Conservation (phyloP, 2,888 invertebrate genomes). For the Nineta flava region DNA sequence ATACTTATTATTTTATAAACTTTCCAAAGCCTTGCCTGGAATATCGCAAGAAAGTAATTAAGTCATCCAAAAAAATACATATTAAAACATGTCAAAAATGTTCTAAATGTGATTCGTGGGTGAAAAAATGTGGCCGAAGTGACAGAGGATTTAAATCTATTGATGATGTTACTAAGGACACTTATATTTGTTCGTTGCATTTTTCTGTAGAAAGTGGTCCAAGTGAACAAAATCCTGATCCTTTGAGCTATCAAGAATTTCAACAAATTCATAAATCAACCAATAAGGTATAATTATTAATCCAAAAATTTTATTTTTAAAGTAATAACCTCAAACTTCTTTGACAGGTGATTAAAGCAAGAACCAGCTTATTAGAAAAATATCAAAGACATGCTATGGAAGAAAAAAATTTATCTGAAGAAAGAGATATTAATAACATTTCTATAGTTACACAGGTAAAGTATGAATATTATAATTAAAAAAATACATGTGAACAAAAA, state of each 20-base stretch:
- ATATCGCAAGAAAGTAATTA: constrained; percentile 11
- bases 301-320: too few relatives aligned
- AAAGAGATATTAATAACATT: constrained; percentile 6
- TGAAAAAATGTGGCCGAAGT: constrained; percentile 5
- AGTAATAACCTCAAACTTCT: constrained; percentile 9
- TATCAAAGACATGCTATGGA: constrained; percentile 9
- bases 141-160: constrained; percentile 6
- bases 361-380: constrained; percentile 9
- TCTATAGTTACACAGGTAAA: constrained; percentile 6
- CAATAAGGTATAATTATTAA: constrained; percentile 9
- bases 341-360: constrained; percentile 9
- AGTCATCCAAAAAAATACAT: constrained; percentile 10
- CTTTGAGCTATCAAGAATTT: constrained; percentile 11
- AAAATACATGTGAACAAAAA: constrained; percentile 1
- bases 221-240: constrained; percentile 9
- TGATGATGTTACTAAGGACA: constrained; percentile 9
- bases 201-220: constrained; percentile 10
- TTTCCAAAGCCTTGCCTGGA: constrained; percentile 10
- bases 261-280: constrained; percentile 12
- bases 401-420: constrained; percentile 5
- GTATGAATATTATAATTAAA: constrained; percentile 6
- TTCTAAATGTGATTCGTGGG: constrained; percentile 9
- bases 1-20: constrained; percentile 7
- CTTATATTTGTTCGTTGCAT: constrained; percentile 11
- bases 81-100: constrained; percentile 10